Evolutionary conservation across 2,113 vertebrate species (phyloP).

Genomic region (Archocentrus centrarchus): DNA sequence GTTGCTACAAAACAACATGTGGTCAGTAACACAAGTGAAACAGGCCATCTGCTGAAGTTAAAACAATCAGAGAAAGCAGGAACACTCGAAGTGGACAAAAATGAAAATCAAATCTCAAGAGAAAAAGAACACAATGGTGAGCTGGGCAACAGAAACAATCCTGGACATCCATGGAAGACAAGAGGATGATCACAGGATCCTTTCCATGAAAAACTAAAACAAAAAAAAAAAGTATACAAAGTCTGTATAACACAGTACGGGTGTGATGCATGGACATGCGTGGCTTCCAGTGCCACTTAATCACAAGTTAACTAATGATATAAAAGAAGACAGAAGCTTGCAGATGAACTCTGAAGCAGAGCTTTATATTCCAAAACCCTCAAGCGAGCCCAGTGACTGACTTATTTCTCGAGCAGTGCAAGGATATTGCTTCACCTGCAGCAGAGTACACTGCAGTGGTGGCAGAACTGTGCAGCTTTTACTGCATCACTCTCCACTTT

Average conservation of each 20-base stretch:
- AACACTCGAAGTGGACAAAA: background rate
- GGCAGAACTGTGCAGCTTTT: conserved; percentile 34
- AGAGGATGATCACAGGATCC: background rate
- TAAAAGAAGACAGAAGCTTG: background rate
- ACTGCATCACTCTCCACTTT: conserved; percentile 31
- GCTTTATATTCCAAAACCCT: background rate
- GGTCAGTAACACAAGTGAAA: background rate
- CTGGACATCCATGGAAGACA: background rate
- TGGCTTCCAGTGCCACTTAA: background rate
- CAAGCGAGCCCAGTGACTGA: background rate
- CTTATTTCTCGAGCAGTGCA: background rate
- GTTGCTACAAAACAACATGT: background rate
- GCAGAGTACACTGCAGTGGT: conserved; percentile 24
- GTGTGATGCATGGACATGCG: background rate
- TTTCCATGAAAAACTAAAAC: background rate
- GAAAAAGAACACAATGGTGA: background rate
- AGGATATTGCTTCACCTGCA: conserved; percentile 11
- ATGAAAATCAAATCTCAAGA: background rate
- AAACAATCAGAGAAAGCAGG: background rate
- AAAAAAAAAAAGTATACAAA: background rate
- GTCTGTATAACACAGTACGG: background rate
- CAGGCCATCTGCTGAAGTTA: too few relatives aligned
- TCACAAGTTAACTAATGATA: background rate
- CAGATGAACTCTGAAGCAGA: background rate
- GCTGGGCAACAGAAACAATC: background rate